Base-by-base conservation (phyloP, 2,888 invertebrate species). In the Ypsolopha scabrella region DNA sequence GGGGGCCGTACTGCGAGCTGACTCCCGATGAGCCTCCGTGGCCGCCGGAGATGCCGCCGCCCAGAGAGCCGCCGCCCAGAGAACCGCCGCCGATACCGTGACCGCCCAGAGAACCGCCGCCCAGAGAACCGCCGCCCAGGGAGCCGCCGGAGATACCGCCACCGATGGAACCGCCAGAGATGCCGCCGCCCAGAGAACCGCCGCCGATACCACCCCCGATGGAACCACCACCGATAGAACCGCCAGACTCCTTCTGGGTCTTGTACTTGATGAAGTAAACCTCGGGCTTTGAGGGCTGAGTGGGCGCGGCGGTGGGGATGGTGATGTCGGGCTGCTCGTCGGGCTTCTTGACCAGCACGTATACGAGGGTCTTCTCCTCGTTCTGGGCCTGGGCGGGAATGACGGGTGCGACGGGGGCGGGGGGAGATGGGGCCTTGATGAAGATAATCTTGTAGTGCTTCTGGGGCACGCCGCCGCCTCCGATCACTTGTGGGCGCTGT, bases 391-490 rank as follows among this genome's bases (percentile, higher is more conserved):
- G 90, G 48, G 90, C 88, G 62, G 93, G 93, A 70, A 93, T 92
- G 63, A 91, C 88, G 65, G 93, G 93, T 0, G 91, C 92, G 57
- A 92, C 90, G 54, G 93, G 93, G 52, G 92, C 91, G 66, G 92
- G 92, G 59, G 92, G 90, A 60, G 93, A 90, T 53, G 93, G 93
- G 55, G 93, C 93, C 87, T 93, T 93, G 83, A 94, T 93, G 90
- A 94, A 93, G 88, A 94, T 93, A 81, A 94, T 94, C 79, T 93
- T 93, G 90, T 94, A 93, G 83, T 93, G 93, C 69, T 93, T 93
- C 80, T 93, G 93, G 67, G 90, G 80, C 48, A 91, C 87, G 53
- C 90, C 89, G 45, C 90, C 89, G 9, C 89, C 87, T 52, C 85
- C 83, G 67, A 92, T 89, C 53, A 91, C 89, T 68, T 91, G 89